Base-by-base conservation (phyloP, 2,113 vertebrate species). In the Peromyscus maniculatus region DNA sequence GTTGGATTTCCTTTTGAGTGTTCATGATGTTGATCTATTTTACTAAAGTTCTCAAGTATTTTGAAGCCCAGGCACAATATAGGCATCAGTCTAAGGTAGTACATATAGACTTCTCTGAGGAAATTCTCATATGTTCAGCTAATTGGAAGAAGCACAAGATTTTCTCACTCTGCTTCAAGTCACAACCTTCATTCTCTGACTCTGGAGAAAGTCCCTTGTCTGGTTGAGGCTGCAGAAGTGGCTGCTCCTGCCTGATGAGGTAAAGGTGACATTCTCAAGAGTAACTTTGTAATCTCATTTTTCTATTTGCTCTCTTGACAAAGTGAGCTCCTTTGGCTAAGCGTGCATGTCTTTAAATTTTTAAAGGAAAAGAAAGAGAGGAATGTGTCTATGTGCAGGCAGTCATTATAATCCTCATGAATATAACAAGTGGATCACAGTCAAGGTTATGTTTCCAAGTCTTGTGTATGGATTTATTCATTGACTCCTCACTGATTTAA, bases 381-480 rank as follows among this genome's bases (percentile, higher is more conserved):
- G 52, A 57, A 62, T 59, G 52, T 79, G 49, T 82, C 75, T 62
- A 64, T 39, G 16, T 46, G 21, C 28, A 83, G 43, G 36, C 59
- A 92, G 91, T 97, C 89, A 84, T 93, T 97, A 79, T 69, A 88
- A 93, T 94, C 93, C 90, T 97, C 82, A 92, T 86, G 71, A 96
- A 95, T 92, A 75, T 46, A 95, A 64, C 92, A 93, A 91, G 59
- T 80, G 36, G 64, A 52, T 97, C 92, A 89, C 55, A 92, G 62
- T 74, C 31, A 72, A 97, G 86, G 94, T 94, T 97, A 95, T 49
- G n/a, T 86, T 91, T 97, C 84, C 87, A 97, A 96, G 21, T 43
- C 84, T 84, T 96, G 52, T 39, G 3, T 89, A 74, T 89, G 67
- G 74, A 93, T 94, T 97, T 96, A 95, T 96, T 97, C 95, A 89